phyloP scores from a whole-genome alignment of 92 coral and sea anemone species.

The Scolanthus callimorphus region DNA sequence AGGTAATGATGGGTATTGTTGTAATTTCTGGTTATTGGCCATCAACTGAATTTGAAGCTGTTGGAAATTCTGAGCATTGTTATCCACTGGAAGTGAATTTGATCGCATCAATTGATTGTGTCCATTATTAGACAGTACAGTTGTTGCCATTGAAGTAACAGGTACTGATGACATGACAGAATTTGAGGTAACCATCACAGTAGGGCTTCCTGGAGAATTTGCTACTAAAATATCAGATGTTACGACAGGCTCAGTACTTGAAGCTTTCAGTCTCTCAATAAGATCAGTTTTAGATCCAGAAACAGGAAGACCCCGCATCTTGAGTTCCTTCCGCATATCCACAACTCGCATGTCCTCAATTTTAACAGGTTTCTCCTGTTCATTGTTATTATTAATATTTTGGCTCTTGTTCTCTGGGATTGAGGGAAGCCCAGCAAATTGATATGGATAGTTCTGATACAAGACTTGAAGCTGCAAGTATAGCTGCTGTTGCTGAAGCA shows the following conservation, averaged over 20 bases:
- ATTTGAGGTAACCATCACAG: constrained; percentile 13
- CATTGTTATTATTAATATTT: constrained; percentile 40
- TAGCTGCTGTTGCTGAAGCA: constrained; percentile 93
- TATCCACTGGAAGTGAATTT: constrained; percentile 62
- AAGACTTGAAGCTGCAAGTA: constrained; percentile 92
- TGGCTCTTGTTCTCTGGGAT: constrained; percentile 71
- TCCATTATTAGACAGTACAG: neutral
- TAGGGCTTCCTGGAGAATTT: constrained; percentile 19
- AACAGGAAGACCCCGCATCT: constrained; percentile 93
- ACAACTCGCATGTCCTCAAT: constrained; percentile 98
- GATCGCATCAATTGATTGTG: constrained; percentile 45
- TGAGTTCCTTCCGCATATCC: constrained; percentile 92
- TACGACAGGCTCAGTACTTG: constrained; percentile 2
- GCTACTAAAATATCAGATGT: constrained; percentile 20
- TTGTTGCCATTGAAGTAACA: constrained; percentile 13
- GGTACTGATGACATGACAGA: constrained; percentile 17
- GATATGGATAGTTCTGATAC: constrained; percentile 91
- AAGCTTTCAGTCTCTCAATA: constrained; percentile 75
- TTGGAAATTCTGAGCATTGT: constrained; percentile 50
- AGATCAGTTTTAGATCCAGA: constrained; percentile 93
- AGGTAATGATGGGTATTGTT: constrained; percentile 55
- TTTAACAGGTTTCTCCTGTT: constrained; percentile 78
- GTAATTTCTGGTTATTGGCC: constrained; percentile 70
- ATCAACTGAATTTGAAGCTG: constrained; percentile 76
- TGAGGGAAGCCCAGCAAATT: constrained; percentile 72